These are phyloP conservation scores for Pseudochromis fuscus DNA, from an alignment of 2,797 vertebrate species.

Conservation along the genomic window DNA sequence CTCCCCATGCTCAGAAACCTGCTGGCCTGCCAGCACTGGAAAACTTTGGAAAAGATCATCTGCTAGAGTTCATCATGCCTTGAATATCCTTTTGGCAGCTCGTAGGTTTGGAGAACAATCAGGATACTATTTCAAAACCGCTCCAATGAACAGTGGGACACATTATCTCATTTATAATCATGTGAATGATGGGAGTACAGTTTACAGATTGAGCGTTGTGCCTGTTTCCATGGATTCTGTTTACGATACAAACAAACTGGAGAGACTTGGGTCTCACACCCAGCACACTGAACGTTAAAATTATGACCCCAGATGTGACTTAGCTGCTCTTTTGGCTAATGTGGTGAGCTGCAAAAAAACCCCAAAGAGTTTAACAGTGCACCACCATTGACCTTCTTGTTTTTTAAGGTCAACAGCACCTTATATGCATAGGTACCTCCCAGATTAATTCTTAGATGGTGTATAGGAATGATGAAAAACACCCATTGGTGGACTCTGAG, in stretches of 20 bases:
- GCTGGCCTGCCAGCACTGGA: conserved; percentile 60
- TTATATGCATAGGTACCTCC: background rate
- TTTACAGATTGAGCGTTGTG: conserved; percentile 53
- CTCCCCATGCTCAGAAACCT: conserved; percentile 52
- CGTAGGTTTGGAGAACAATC: conserved; percentile 73
- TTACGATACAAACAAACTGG: conserved; percentile 60
- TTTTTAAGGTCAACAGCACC: background rate
- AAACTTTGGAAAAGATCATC: conserved; percentile 69
- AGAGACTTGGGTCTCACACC: conserved; percentile 44
- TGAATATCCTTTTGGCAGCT: conserved; percentile 75
- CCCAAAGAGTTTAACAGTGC: background rate
- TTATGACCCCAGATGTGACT: conserved; percentile 29
- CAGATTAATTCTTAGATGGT: background rate
- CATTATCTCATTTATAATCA: conserved; percentile 74
- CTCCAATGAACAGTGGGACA: conserved; percentile 62
- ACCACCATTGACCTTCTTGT: background rate
- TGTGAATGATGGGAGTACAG: conserved; percentile 62
- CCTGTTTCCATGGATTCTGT: conserved; percentile 73
- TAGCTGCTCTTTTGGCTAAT: conserved; percentile 24
- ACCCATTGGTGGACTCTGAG: too few species aligned
- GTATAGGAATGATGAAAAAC: too few species aligned
- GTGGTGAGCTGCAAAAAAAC: conserved; percentile 6
- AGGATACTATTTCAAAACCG: conserved; percentile 72
- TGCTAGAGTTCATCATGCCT: conserved; percentile 65
- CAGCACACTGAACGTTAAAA: conserved; percentile 31